Conservation (phyloP, 2,888 invertebrate genomes). For the Catocala sponsa region DNA sequence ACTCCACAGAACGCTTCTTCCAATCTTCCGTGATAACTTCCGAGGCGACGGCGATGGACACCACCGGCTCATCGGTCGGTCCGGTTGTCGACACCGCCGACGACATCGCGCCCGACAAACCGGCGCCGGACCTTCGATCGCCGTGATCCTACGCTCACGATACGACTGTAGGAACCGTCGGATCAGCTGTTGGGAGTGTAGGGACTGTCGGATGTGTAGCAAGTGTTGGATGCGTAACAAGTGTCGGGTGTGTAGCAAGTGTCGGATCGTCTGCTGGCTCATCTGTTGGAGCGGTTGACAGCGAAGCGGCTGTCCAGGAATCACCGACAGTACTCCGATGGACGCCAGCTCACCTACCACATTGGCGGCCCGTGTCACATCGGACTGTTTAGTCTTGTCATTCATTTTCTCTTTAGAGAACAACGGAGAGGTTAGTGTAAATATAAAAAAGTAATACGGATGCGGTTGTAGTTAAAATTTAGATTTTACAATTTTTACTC, state of each 20-base stretch:
- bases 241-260: constrained; percentile 3
- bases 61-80: constrained; percentile 68
- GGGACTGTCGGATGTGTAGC: constrained; percentile 37
- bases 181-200: constrained; percentile 11
- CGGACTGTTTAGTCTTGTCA: constrained; percentile 66
- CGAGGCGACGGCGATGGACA: constrained; percentile 88
- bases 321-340: constrained; percentile 67
- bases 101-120: constrained; percentile 81
- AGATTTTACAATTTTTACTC: constrained; percentile 59
- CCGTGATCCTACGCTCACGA: constrained; percentile 63
- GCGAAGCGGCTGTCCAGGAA: constrained; percentile 18
- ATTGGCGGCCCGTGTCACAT: constrained; percentile 82
- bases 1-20: constrained; percentile 88
- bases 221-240: constrained; percentile 28
- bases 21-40: constrained; percentile 88
- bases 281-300: constrained; percentile 2
- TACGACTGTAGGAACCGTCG: constrained; percentile 35
- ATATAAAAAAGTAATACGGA: constrained; percentile 59
- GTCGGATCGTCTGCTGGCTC: constrained; percentile 17
- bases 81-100: constrained; percentile 72
- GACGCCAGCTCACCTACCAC: constrained; percentile 83
- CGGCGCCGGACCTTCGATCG: constrained; percentile 80
- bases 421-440: constrained; percentile 65
- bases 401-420: constrained; percentile 42
- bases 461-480: constrained; percentile 71